phyloP scores from a whole-genome alignment of 2,888 invertebrate genomes.

The Disparrhopalites patrizii region DNA sequence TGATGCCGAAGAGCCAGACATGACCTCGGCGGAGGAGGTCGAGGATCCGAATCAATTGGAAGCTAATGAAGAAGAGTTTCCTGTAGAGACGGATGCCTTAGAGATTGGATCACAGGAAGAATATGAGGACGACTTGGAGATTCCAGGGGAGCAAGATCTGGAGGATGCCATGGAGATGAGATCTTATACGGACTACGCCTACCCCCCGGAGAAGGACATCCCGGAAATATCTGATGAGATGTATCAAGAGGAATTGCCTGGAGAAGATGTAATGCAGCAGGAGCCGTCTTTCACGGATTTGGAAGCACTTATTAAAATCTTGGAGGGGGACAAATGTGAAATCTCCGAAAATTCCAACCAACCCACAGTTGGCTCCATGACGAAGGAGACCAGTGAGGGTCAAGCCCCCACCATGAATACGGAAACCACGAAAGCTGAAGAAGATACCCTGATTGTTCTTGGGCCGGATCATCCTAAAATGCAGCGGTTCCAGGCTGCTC shows the following conservation, averaged over 20 bases:
- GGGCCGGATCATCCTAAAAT: slow-evolving; percentile 70
- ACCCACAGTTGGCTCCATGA: slow-evolving; percentile 5
- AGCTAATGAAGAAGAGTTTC: neutral
- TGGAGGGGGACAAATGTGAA: slow-evolving; percentile 18
- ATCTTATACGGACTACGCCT: neutral
- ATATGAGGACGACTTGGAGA: too few relatives aligned
- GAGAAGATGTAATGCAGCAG: neutral
- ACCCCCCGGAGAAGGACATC: neutral
- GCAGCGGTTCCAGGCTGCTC: slow-evolving; percentile 66
- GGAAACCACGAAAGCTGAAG: neutral
- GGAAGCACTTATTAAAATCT: slow-evolving; percentile 15
- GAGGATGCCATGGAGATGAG: neutral
- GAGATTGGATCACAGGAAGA: too few relatives aligned
- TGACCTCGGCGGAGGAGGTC: too few relatives aligned
- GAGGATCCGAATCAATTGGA: too few relatives aligned
- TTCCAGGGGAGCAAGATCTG: too few relatives aligned
- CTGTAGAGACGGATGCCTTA: neutral
- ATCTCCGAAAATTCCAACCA: neutral
- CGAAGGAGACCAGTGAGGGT: slow-evolving; percentile 3
- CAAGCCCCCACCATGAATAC: neutral
- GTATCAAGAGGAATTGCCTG: neutral
- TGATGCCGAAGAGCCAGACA: too few relatives aligned
- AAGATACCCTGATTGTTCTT: slow-evolving; percentile 56
- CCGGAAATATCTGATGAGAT: neutral
- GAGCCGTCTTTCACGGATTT: slow-evolving; percentile 17